phyloP scores from a whole-genome alignment of 2,113 vertebrate genomes.

The Nothobranchius furzeri region DNA sequence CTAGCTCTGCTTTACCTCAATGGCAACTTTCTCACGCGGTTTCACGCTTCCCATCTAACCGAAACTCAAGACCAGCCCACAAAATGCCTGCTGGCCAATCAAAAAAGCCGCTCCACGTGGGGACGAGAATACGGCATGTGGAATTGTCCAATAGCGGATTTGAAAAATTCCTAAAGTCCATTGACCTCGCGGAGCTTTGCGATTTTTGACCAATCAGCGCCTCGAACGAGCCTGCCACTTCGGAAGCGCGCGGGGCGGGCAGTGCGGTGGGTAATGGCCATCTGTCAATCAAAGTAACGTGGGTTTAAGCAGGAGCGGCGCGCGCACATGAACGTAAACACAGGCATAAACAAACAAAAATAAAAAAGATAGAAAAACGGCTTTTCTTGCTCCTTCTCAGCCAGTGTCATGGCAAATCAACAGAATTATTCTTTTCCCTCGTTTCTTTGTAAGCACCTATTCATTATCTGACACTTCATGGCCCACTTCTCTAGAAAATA shows the following conservation, averaged over 20 bases:
- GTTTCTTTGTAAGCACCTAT: slow-evolving; percentile 22
- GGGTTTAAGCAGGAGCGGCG: slow-evolving; percentile 60
- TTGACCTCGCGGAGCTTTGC: slow-evolving; percentile 65
- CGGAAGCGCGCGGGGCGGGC: slow-evolving; percentile 76
- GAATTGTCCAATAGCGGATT: slow-evolving; percentile 47
- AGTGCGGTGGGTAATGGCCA: slow-evolving; percentile 75
- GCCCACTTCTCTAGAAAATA: slow-evolving; percentile 18
- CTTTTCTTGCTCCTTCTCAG: slow-evolving; percentile 38
- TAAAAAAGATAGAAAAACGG: slow-evolving; percentile 20
- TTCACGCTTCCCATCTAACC: slow-evolving; percentile 73
- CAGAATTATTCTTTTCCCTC: slow-evolving; percentile 24
- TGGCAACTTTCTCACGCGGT: slow-evolving; percentile 82
- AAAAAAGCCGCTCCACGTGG: slow-evolving; percentile 68
- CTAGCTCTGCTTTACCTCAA: slow-evolving; percentile 63
- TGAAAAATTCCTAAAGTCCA: slow-evolving; percentile 14
- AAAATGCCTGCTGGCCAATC: slow-evolving; percentile 49
- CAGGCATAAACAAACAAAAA: neutral
- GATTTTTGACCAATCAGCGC: slow-evolving; percentile 47
- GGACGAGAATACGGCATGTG: slow-evolving; percentile 5
- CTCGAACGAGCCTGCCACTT: slow-evolving; percentile 54
- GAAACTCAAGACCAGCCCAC: slow-evolving; percentile 49
- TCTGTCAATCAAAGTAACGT: slow-evolving; percentile 99
- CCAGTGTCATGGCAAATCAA: slow-evolving; percentile 57
- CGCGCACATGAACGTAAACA: slow-evolving; percentile 18
- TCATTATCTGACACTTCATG: slow-evolving; percentile 16